Percentiles rank a stretch among this genome's conserved stretches.
Evolutionary conservation across 2,888 invertebrate species (phyloP).

Genomic region (Loripinus fragilis): DNA sequence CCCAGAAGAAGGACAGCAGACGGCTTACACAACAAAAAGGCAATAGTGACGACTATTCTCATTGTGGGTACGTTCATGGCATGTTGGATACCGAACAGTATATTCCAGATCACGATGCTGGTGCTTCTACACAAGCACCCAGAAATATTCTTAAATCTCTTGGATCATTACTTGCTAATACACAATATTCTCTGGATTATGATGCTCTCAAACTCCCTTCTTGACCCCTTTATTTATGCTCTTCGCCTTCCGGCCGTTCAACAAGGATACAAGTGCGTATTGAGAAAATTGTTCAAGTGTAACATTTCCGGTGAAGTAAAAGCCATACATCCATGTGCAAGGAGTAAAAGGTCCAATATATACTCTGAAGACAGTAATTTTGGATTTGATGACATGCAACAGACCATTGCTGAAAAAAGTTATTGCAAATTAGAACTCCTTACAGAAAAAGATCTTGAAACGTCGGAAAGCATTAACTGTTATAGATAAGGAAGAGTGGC

Average conservation of each 20-base stretch:
- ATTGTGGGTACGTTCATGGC: conserved; percentile 74
- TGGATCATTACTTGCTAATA: not conserved
- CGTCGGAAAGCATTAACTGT: too few relatives aligned
- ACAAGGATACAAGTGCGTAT: conserved; percentile 58
- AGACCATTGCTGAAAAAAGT: not conserved
- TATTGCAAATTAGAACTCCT: not conserved
- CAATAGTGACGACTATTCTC: conserved; percentile 72
- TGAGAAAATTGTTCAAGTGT: conserved; percentile 18
- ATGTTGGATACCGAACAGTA: conserved; percentile 74
- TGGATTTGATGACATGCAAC: not conserved
- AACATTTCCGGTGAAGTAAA: not conserved
- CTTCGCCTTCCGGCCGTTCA: conserved; percentile 69
- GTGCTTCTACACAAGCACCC: not conserved
- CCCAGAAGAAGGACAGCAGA: conserved; percentile 43
- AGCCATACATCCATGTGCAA: not conserved
- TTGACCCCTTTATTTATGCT: conserved; percentile 74
- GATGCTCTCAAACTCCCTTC: conserved; percentile 65
- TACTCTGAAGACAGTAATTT: not conserved
- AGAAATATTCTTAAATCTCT: not conserved
- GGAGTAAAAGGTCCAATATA: not conserved
- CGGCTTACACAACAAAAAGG: conserved; percentile 67
- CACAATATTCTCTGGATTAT: conserved; percentile 65
- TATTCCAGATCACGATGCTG: conserved; percentile 63
- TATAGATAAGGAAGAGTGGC: too few relatives aligned
- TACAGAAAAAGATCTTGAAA: too few relatives aligned